Conservation (phyloP, 2,113 vertebrate species). For the Zapus hudsonius region DNA sequence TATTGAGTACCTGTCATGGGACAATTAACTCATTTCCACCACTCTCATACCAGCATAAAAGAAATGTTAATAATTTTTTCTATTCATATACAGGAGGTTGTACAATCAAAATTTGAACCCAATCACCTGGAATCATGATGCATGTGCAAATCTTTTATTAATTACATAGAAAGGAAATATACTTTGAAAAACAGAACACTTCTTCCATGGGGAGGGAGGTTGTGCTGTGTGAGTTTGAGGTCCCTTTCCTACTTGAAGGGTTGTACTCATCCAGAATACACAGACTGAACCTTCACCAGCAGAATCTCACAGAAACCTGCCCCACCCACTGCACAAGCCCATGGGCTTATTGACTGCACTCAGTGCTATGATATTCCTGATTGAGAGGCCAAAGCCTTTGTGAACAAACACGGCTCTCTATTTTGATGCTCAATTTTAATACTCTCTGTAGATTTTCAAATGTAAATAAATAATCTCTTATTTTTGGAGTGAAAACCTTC, state of each 20-base stretch:
- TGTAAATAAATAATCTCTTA: not conserved
- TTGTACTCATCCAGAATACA: not conserved
- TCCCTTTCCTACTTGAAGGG: not conserved
- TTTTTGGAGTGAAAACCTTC: not conserved
- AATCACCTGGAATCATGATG: not conserved
- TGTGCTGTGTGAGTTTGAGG: not conserved
- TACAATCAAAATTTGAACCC: not conserved
- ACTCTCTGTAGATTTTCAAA: not conserved
- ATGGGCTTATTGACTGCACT: not conserved
- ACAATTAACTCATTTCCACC: not conserved
- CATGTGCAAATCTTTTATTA: not conserved
- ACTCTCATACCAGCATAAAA: not conserved
- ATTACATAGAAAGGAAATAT: not conserved
- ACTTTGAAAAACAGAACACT: not conserved
- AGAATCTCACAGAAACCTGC: not conserved
- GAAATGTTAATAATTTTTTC: not conserved
- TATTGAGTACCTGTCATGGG: not conserved
- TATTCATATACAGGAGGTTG: not conserved
- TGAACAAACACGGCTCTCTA: not conserved
- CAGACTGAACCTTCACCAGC: rapidly evolving
- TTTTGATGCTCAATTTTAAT: not conserved
- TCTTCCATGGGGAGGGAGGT: not conserved
- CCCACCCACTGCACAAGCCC: not conserved
- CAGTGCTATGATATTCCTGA: not conserved
- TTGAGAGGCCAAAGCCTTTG: not conserved